These are phyloP conservation scores for Psix sp. DNA, from an alignment of 1,140 invertebrate genomes.

Conservation along the genomic window DNA sequence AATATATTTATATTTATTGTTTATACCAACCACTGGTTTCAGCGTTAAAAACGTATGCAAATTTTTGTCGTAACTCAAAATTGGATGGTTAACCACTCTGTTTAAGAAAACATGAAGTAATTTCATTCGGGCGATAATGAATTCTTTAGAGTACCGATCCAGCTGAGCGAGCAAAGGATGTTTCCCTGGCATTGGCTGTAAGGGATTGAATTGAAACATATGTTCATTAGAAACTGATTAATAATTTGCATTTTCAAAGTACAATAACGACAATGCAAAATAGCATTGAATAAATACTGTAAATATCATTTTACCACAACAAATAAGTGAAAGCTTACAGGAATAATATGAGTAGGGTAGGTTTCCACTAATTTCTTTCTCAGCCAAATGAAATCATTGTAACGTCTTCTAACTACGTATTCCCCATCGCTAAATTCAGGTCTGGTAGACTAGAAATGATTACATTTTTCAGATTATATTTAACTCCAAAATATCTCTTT, in stretches of 20 bases:
- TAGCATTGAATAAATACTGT: no score
- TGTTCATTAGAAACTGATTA: not conserved
- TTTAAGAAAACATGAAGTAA: conserved; percentile 84
- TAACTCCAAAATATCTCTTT: conserved; percentile 73
- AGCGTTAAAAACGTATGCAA: conserved; percentile 83
- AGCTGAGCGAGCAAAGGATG: conserved; percentile 84
- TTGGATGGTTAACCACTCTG: conserved; percentile 82
- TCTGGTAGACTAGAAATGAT: conserved; percentile 78
- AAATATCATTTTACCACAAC: no score
- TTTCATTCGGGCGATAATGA: conserved; percentile 83
- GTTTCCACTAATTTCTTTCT: conserved; percentile 82
- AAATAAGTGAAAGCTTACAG: conserved; percentile 75
- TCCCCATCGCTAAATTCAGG: conserved; percentile 83
- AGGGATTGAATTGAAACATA: conserved; percentile 1
- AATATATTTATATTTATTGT: not conserved
- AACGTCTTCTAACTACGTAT: conserved; percentile 83
- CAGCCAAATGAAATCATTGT: conserved; percentile 88
- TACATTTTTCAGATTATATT: not conserved
- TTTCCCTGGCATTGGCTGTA: conserved; percentile 85
- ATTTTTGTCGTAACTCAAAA: conserved; percentile 83
- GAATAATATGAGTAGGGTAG: conserved; percentile 84
- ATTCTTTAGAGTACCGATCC: conserved; percentile 86
- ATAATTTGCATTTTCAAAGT: conserved; percentile 23
- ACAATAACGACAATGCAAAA: no score
- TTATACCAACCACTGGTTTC: conserved; percentile 79